phyloP scores from a whole-genome alignment of 1,140 invertebrate species.

The Papilio glaucus region DNA sequence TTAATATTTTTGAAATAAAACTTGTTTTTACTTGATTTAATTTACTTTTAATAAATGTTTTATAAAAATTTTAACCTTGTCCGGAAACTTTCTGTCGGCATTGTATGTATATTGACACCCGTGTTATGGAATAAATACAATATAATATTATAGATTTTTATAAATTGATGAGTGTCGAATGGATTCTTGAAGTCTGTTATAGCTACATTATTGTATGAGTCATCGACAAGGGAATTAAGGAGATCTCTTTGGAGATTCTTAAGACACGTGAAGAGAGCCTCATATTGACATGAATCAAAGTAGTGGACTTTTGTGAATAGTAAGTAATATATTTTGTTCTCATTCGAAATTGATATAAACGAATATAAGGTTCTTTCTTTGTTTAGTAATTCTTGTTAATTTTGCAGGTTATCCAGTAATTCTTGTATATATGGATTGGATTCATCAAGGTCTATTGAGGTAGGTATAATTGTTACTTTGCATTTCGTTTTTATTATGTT shows the following conservation, averaged over 20 bases:
- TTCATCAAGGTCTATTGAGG: conserved; percentile 40
- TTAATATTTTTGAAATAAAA: too few species aligned
- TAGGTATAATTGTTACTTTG: conserved; percentile 40
- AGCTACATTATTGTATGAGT: too few species aligned
- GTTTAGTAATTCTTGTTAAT: conserved; percentile 26
- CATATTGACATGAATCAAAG: too few species aligned
- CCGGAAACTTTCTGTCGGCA: too few species aligned
- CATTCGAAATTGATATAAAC: background rate
- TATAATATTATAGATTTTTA: too few species aligned
- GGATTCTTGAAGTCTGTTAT: conserved; percentile 37
- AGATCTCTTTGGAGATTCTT: too few species aligned
- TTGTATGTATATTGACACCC: conserved; percentile 20
- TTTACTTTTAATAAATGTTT: too few species aligned
- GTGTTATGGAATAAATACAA: conserved; percentile 58
- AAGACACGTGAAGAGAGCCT: too few species aligned
- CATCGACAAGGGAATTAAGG: too few species aligned
- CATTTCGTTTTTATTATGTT: conserved; percentile 35
- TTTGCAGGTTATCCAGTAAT: conserved; percentile 13
- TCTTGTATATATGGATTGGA: conserved; percentile 39
- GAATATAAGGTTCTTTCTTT: conserved; percentile 38
- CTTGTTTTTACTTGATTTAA: too few species aligned
- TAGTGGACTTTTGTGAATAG: background rate
- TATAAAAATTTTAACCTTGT: too few species aligned
- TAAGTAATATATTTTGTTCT: background rate
- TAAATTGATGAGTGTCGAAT: too few species aligned